phyloP scores from a whole-genome alignment of 2,888 invertebrate species.

The Acanthopleura granulata region DNA sequence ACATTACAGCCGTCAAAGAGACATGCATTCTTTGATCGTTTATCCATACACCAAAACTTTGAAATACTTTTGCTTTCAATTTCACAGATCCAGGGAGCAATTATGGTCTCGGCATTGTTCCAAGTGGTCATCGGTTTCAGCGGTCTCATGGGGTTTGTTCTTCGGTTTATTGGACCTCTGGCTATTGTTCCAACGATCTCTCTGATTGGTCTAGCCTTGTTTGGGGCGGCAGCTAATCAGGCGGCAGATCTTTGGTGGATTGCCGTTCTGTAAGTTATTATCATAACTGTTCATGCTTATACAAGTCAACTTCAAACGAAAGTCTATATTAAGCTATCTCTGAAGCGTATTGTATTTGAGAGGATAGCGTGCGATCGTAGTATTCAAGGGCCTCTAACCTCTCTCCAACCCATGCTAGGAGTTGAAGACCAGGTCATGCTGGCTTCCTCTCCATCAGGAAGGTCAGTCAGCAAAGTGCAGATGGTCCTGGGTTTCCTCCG shows the following conservation, averaged over 20 bases:
- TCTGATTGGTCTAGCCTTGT: constrained; percentile 84
- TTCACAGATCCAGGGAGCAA: constrained; percentile 80
- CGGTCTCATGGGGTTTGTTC: constrained; percentile 82
- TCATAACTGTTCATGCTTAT: no score
- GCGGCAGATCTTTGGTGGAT: constrained; percentile 88
- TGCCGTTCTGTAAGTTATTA: constrained; percentile 78
- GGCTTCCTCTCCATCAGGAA: no score
- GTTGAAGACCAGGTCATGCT: no score
- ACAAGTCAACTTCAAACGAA: background rate
- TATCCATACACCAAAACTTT: no score
- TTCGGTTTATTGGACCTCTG: constrained; percentile 84
- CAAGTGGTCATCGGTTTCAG: constrained; percentile 80
- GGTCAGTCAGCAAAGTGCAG: no score
- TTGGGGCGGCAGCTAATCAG: constrained; percentile 82
- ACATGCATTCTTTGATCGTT: no score
- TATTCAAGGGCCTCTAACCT: no score
- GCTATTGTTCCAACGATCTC: constrained; percentile 88
- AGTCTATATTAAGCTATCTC: background rate
- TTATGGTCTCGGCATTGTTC: constrained; percentile 82
- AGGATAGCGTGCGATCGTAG: no score
- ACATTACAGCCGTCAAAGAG: no score
- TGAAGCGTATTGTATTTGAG: no score
- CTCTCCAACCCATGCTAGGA: no score
- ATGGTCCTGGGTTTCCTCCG: no score
- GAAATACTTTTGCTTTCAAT: background rate